phyloP scores from a whole-genome alignment of 2,797 vertebrate genomes.

The Hippocampus kuda region DNA sequence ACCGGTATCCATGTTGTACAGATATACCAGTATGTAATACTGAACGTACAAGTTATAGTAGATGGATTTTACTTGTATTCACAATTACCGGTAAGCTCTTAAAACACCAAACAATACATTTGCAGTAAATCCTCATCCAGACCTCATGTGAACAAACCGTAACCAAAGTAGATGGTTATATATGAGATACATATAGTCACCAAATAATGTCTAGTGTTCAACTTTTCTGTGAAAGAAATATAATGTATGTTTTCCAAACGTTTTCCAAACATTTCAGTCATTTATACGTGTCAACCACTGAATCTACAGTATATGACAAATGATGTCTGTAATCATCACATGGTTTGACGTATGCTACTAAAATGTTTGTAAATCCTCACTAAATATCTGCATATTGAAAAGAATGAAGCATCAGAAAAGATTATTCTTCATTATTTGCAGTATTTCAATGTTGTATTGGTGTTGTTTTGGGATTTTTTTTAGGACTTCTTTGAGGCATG shows the following conservation, averaged over 20 bases:
- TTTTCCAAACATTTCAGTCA: not conserved
- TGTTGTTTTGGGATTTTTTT: not conserved
- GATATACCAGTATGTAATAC: conserved; percentile 14
- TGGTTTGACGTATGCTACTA: too few species aligned
- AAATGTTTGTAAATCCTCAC: too few species aligned
- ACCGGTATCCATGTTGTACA: conserved; percentile 20
- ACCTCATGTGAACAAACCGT: not conserved
- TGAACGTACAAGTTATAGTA: conserved; percentile 5
- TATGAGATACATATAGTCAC: not conserved
- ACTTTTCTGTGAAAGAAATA: not conserved
- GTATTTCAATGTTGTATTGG: too few species aligned
- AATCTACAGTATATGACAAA: not conserved
- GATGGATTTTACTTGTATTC: conserved; percentile 14
- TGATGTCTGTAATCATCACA: not conserved
- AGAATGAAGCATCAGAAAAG: too few species aligned
- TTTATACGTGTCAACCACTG: not conserved
- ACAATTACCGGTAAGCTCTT: conserved; percentile 12
- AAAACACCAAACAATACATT: not conserved
- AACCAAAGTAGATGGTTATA: not conserved
- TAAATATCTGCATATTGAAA: too few species aligned
- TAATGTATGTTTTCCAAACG: not conserved
- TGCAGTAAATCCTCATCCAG: conserved; percentile 3
- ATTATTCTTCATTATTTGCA: too few species aligned
- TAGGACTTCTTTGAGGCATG: not conserved
- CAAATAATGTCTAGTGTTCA: not conserved